Evolutionary conservation across 2,797 vertebrate genomes (phyloP).

Genomic region (Darevskia mixta): DNA sequence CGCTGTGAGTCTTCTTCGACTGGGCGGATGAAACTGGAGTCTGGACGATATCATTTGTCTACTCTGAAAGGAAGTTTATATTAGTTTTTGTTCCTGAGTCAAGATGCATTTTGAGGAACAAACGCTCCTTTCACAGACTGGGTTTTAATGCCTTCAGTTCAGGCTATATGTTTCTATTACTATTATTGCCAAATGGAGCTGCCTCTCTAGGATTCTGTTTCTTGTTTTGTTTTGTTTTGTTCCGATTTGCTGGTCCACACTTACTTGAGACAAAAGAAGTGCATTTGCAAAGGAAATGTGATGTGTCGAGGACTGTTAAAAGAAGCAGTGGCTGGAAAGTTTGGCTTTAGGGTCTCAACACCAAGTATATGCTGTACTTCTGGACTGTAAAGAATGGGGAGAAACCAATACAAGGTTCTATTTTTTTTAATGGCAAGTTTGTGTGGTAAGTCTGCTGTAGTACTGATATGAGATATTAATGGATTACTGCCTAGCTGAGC

Average conservation of each 20-base stretch:
- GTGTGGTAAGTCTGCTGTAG: constrained; percentile 79
- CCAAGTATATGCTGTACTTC: constrained; percentile 67
- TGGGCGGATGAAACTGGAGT: constrained; percentile 48
- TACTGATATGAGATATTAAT: constrained; percentile 73
- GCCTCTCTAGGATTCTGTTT: constrained; percentile 25
- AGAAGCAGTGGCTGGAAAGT: constrained; percentile 49
- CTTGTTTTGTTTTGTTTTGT: constrained; percentile 34
- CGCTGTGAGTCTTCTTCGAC: constrained; percentile 62
- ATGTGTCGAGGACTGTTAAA: constrained; percentile 39
- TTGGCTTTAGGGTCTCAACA: constrained; percentile 61
- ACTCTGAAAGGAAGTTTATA: constrained; percentile 46
- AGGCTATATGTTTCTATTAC: background rate
- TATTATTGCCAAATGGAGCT: constrained; percentile 43
- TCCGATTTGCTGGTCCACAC: constrained; percentile 46
- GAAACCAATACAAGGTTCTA: constrained; percentile 54
- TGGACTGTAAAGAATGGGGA: constrained; percentile 62
- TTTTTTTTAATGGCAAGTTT: constrained; percentile 67
- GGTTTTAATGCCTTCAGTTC: constrained; percentile 18
- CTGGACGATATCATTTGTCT: constrained; percentile 58
- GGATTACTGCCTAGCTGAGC: constrained; percentile 97
- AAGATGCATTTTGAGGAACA: constrained; percentile 25
- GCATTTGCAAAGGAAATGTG: constrained; percentile 44
- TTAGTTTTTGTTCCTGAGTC: constrained; percentile 43
- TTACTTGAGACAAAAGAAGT: constrained; percentile 62
- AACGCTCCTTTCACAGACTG: background rate